Evolutionary conservation across 2,888 invertebrate genomes (phyloP).

Genomic region (Coenonympha glycerion): DNA sequence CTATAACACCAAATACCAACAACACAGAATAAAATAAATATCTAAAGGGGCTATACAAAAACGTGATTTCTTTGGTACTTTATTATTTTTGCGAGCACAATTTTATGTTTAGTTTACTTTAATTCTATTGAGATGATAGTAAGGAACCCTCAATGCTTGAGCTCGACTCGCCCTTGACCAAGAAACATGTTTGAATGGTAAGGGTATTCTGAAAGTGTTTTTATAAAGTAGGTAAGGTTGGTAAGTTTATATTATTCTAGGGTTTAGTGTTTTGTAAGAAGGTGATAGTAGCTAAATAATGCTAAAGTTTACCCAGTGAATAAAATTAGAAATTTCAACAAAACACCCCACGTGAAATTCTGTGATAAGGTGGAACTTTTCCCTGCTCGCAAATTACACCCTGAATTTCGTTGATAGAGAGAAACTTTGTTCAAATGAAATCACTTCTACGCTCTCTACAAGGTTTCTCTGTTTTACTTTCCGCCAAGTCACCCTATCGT

Average conservation of each 20-base stretch:
- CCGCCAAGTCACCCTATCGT: slow-evolving; percentile 46
- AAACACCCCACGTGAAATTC: slow-evolving; percentile 72
- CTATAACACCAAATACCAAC: too few relatives aligned
- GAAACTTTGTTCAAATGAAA: slow-evolving; percentile 69
- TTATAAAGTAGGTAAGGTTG: too few relatives aligned
- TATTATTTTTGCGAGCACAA: too few relatives aligned
- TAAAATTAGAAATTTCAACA: slow-evolving; percentile 63
- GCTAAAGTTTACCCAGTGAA: slow-evolving; percentile 36
- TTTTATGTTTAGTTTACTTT: too few relatives aligned
- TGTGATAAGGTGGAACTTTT: slow-evolving; percentile 70
- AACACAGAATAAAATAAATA: too few relatives aligned
- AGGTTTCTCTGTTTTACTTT: slow-evolving; percentile 56
- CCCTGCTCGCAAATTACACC: slow-evolving; percentile 68
- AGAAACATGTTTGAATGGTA: too few relatives aligned
- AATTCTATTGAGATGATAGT: too few relatives aligned
- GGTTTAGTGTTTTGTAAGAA: neutral
- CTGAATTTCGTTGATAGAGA: slow-evolving; percentile 69
- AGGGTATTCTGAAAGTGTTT: too few relatives aligned
- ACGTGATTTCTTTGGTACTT: too few relatives aligned
- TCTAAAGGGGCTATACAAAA: too few relatives aligned
- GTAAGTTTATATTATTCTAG: neutral
- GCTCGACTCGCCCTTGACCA: too few relatives aligned
- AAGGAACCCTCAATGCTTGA: too few relatives aligned
- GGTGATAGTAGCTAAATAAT: slow-evolving; percentile 20
- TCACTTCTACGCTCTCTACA: slow-evolving; percentile 60